Evolutionary conservation across 2,113 vertebrate species (phyloP), one percentile per base, ranked within the genome.

Genomic region (Brevimyrus niger): DNA sequence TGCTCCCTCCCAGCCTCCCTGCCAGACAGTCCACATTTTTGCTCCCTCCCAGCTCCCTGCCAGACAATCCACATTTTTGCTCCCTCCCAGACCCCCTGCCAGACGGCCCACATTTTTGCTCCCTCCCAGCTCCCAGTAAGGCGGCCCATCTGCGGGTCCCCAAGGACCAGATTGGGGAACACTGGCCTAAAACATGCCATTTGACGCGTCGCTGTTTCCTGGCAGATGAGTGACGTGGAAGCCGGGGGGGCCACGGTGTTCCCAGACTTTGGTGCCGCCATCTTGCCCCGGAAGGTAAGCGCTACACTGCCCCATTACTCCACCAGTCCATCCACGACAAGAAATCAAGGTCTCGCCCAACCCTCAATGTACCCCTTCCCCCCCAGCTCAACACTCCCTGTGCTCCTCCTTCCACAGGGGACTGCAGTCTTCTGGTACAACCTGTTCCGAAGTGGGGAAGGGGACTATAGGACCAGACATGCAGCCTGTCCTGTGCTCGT

Each of bases 371-470:
- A 21, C 19, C 82, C 80, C 42, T 9, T 21, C 17, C 82, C 80
- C 44, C 9, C 42, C 21, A 9, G 7, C 82, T 47, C 38, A 21
- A 10, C 44, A 47, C 46, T 82, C 5, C 89, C 89, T 91, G 4
- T 46, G 11, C 38, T 27, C 0, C 0, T 94, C 84, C 93, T n/a
- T 88, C 92, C 91, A 4, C 93, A 99, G 98, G 98, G 98, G 31
- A 99, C 98, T 0, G 96, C 98, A 17, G 97, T 99, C 53, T 99
- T 99, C 90, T 99, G 98, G 98, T 99, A 99, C 90, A 99, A 99
- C 80, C 97, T 99, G 44, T 96, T 99, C 91, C 95, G 93, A 91
- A 99, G 97, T 0, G 98, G 98, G 0, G 98, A 99, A 92, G 98
- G 98, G 31, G 98, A 99, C 93, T 99, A 99, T 4, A 95, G 98